Evolutionary conservation across 2,113 vertebrate genomes (phyloP), one percentile per base, ranked within the genome.

Genomic region (Syrrhaptes paradoxus): DNA sequence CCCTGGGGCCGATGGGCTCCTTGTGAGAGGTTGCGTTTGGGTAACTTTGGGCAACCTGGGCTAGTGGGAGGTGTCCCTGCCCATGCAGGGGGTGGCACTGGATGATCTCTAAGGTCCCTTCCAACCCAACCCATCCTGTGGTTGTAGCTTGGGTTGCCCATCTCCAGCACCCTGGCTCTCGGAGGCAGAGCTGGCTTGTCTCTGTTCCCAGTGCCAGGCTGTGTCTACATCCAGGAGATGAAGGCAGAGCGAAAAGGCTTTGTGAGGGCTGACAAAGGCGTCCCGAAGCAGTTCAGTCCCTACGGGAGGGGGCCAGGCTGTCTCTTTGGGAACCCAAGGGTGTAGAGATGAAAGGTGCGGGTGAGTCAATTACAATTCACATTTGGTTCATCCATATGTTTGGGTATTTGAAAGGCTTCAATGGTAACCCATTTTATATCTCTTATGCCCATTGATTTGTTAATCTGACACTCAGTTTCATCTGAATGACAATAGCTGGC

Each of bases 401-500:
- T 91, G 58, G 29, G 68, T 92, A 36, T 90, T 95, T 96, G 94
- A 94, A 96, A 96, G 70, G 78, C 83, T 94, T 88, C 92, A 94
- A 48, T 95, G 36, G 46, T 73, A 46, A 32, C 54, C 67, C 61
- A 48, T 86, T 93, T 95, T 73, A 75, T 87, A 92, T 94, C 80
- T 95, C 77, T 81, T 95, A 72, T 92, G 80, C 89, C 77, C 74
- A 91, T 94, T 83, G 63, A 95, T 83, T 66, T 97, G 81, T 94
- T 97, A 96, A 97, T 97, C 96, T 97, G 96, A 95, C 96, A 83
- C 96, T 95, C 61, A 63, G 74, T 96, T 94, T 87, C 85, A 91
- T 95, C 96, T 96, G 91, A 96, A 96, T 97, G 70, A 96, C 91
- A 96, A 96, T 89, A 45, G 91, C 54, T 72, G 89, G 93, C 91